phyloP scores from a whole-genome alignment of 2,113 vertebrate genomes.

The Onychostoma macrolepis region DNA sequence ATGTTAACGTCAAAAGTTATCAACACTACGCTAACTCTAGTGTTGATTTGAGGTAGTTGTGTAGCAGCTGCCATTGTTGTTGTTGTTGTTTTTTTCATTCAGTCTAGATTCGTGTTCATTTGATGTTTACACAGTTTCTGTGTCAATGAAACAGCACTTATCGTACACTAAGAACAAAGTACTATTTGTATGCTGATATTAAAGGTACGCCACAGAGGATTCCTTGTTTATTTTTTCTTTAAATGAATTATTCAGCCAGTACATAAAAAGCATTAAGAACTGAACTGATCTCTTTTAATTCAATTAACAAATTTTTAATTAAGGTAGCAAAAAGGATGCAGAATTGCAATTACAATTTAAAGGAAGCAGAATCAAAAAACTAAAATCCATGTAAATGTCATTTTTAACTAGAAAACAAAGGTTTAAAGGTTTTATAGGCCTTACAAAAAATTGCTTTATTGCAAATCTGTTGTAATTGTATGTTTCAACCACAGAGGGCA shows the following conservation, averaged over 20 bases:
- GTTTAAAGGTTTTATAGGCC: background rate
- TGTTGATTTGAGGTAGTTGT: background rate
- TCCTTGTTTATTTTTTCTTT: background rate
- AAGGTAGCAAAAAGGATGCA: background rate
- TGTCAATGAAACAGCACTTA: background rate
- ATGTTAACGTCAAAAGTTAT: background rate
- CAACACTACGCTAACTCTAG: background rate
- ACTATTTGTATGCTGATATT: background rate
- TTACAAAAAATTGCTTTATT: background rate
- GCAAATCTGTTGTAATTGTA: background rate
- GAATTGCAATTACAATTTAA: background rate
- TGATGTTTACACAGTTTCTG: conserved; percentile 3
- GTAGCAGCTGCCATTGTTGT: background rate
- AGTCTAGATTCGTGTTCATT: background rate
- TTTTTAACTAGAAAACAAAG: too few species aligned
- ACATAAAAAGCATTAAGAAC: background rate
- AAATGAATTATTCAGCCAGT: background rate
- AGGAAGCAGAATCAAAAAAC: background rate
- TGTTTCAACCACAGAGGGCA: background rate
- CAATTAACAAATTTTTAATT: background rate
- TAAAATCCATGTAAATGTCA: too few species aligned
- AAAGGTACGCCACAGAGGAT: background rate
- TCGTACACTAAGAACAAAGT: background rate
- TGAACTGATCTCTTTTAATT: background rate
- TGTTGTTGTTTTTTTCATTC: background rate